These are phyloP conservation scores for Lordiphosa fenestrarum DNA, from an alignment of 2,888 invertebrate genomes.

Conservation along the genomic window DNA sequence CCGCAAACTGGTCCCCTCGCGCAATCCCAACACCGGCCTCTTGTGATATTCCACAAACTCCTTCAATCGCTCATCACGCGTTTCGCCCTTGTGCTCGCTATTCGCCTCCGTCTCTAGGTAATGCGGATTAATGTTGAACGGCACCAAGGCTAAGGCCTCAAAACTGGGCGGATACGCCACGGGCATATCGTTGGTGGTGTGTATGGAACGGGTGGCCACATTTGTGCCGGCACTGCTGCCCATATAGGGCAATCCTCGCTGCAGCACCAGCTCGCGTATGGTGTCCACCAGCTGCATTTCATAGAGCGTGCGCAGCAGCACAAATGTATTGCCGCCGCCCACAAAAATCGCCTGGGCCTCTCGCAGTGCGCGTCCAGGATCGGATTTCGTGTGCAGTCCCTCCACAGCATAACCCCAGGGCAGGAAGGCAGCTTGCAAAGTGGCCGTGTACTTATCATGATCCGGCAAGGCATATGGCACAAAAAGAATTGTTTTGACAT, in stretches of 20 bases:
- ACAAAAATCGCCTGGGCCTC: constrained; percentile 87
- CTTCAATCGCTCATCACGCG: constrained; percentile 86
- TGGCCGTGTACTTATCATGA: constrained; percentile 84
- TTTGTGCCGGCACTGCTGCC: constrained; percentile 92
- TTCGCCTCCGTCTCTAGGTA: constrained; percentile 85
- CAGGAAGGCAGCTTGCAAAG: constrained; percentile 83
- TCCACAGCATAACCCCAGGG: constrained; percentile 85
- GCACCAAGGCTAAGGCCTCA: constrained; percentile 86
- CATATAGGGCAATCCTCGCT: constrained; percentile 86
- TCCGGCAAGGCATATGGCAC: constrained; percentile 88
- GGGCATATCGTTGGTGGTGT: constrained; percentile 94
- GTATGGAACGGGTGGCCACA: constrained; percentile 89
- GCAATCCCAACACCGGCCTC: constrained; percentile 85
- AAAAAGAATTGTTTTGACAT: constrained; percentile 85
- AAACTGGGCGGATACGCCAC: constrained; percentile 88
- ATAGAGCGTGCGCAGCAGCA: constrained; percentile 86
- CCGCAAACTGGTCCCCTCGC: constrained; percentile 86
- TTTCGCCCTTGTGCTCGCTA: constrained; percentile 88
- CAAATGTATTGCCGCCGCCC: constrained; percentile 91
- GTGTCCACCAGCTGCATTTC: constrained; percentile 84
- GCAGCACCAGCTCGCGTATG: constrained; percentile 84
- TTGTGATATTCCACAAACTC: constrained; percentile 85
- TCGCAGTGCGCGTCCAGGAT: constrained; percentile 83
- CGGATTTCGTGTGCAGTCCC: constrained; percentile 84
- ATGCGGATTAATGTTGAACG: constrained; percentile 93